Percentiles rank a stretch among this genome's conserved stretches.
phyloP scores from a whole-genome alignment of 2,113 vertebrate species.

The Heterochromis multidens region DNA sequence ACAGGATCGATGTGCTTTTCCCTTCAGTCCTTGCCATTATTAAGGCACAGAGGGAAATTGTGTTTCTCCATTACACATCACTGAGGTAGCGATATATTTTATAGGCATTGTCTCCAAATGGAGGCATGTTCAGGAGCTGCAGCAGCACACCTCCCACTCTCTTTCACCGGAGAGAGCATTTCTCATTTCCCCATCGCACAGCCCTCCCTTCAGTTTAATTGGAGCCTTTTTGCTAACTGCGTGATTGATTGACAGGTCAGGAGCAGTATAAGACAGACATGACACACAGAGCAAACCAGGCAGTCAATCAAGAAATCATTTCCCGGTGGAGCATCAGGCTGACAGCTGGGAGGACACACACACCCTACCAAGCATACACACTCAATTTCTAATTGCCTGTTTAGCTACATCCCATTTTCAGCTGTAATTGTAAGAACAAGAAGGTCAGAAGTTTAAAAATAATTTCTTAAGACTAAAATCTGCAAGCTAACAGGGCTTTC shows the following conservation, averaged over 20 bases:
- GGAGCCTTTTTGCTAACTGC: constrained; percentile 21
- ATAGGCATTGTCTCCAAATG: not conserved
- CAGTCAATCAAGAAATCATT: constrained; percentile 48
- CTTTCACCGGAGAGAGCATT: not conserved
- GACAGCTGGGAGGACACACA: constrained; percentile 7
- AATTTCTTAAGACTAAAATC: not conserved
- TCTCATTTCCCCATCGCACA: not conserved
- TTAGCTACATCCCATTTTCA: not conserved
- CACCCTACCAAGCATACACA: not conserved
- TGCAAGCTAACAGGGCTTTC: not conserved
- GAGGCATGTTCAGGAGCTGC: not conserved
- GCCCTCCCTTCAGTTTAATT: constrained; percentile 46
- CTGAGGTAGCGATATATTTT: not conserved
- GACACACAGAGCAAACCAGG: constrained; percentile 22
- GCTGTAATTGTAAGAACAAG: not conserved
- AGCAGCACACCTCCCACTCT: not conserved
- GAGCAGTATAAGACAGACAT: constrained; percentile 22
- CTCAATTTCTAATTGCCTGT: not conserved
- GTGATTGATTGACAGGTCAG: constrained; percentile 60
- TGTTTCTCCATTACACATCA: not conserved
- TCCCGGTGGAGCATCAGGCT: not conserved
- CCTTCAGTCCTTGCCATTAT: not conserved
- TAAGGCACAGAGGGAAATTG: not conserved
- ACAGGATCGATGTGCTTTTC: not conserved
- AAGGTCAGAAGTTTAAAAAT: not conserved